Base-by-base conservation (phyloP, 2,113 vertebrate genomes). In the Eudorcas thomsonii region DNA sequence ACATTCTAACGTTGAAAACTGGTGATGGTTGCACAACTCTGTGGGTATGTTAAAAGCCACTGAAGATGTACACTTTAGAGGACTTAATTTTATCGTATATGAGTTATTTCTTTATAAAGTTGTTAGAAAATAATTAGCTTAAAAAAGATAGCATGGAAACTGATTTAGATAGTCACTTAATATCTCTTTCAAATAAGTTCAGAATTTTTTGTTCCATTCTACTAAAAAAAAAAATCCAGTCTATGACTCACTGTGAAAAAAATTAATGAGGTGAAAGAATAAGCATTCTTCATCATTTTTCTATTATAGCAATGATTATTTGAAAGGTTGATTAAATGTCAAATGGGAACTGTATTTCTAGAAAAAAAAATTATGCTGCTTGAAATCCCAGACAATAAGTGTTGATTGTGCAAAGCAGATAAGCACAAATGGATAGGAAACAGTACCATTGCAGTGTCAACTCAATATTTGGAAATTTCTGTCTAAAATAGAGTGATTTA, bases 271-370 rank as follows among this genome's bases (percentile, higher is more conserved):
- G 3, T 67, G 60, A 94, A 96, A 90, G 21, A 90, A 90, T 52
- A 88, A 30, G 2, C 36, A 84, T 39, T 95, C 71, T 80, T 50
- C 4, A 48, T 74, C 8, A 85, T 86, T 96, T 67, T 91, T 78
- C n/a, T 95, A 39, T 80, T 90, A 52, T 5, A 82, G 36, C 3
- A 92, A 52, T 96, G 45, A 62, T 64, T 82, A 83, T 62, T 36
- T 88, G 57, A 96, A 92, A 57, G 33, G 59, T 94, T 96, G 82
- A 97, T 95, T 97, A 96, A 88, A 95, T 50, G 77, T 93, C 55
- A 96, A 60, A 94, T 78, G 57, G 19, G 4, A 15, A 85, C 15
- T n/a, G 5, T 62, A 95, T 88, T 93, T 95, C 55, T 94, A 85
- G 92, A 87, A 97, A 92, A 84, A 88, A 77, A 86, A 60, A 95